Evolutionary conservation across 2,113 vertebrate species (phyloP).

Genomic region (Astur gentilis): DNA sequence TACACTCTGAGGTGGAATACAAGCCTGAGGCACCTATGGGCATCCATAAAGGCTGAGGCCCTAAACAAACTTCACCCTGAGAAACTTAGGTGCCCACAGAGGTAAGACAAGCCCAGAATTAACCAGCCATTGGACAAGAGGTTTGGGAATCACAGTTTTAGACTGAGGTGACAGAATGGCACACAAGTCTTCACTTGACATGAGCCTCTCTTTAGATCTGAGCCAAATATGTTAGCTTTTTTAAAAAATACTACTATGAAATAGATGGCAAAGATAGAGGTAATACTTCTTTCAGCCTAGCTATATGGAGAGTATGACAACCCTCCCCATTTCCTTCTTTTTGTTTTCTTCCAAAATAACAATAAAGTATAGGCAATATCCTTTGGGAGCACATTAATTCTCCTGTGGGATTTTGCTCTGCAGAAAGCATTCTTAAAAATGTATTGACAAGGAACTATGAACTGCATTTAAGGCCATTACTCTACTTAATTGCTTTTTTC

Average conservation of each 20-base stretch:
- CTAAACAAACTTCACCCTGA: not conserved
- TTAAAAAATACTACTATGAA: not conserved
- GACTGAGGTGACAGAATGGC: not conserved
- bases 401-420: not conserved
- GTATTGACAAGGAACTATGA: not conserved
- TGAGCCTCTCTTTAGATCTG: fast-evolving
- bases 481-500: constrained; percentile 13
- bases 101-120: not conserved
- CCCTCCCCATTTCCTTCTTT: not conserved
- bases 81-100: not conserved
- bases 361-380: not conserved
- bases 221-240: not conserved
- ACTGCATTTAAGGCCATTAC: not conserved
- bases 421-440: not conserved
- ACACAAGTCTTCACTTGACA: not conserved
- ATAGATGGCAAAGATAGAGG: not conserved
- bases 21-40: not conserved
- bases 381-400: not conserved
- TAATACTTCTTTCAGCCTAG: not conserved
- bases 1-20: not conserved
- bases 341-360: not conserved
- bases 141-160: not conserved
- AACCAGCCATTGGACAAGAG: not conserved
- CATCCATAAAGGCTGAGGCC: not conserved
- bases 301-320: not conserved